Percentiles rank a stretch among this genome's conserved stretches.
Evolutionary conservation across 2,797 vertebrate species (phyloP).

Genomic region (Muscicapa comitata): DNA sequence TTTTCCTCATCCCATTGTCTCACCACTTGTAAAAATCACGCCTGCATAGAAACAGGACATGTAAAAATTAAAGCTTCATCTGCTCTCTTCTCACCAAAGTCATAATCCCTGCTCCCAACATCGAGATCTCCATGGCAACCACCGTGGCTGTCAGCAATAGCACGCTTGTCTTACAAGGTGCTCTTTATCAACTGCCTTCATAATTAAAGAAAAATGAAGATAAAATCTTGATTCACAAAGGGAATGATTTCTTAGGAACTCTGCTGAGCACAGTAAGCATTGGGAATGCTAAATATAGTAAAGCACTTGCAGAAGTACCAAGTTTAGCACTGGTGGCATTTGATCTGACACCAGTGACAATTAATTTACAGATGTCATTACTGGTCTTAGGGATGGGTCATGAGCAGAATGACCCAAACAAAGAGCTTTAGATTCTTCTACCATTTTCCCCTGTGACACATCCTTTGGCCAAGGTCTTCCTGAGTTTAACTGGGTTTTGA

Average conservation of each 20-base stretch:
- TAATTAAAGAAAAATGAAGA: conserved; percentile 29
- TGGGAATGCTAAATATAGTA: not conserved
- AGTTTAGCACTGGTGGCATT: not conserved
- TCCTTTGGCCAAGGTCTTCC: not conserved
- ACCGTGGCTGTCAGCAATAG: conserved; percentile 1
- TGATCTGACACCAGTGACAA: not conserved
- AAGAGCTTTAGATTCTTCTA: not conserved
- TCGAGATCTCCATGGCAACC: conserved; percentile 53
- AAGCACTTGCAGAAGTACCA: fast-evolving
- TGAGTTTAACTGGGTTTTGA: not conserved
- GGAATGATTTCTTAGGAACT: not conserved
- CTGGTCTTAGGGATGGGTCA: fast-evolving
- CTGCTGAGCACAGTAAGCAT: not conserved
- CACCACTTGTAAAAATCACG: not conserved
- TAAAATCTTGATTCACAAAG: not conserved
- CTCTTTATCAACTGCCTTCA: conserved; percentile 42
- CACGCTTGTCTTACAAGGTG: not conserved
- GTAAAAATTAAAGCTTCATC: conserved; percentile 61
- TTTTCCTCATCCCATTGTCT: not conserved
- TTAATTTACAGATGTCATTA: not conserved
- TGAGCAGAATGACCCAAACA: not conserved
- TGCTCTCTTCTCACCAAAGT: conserved; percentile 43
- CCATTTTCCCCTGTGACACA: not conserved
- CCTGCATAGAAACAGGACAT: not conserved
- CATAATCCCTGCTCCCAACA: conserved; percentile 45